phyloP scores from a whole-genome alignment of 2,113 vertebrate genomes.

The Columba janthina region DNA sequence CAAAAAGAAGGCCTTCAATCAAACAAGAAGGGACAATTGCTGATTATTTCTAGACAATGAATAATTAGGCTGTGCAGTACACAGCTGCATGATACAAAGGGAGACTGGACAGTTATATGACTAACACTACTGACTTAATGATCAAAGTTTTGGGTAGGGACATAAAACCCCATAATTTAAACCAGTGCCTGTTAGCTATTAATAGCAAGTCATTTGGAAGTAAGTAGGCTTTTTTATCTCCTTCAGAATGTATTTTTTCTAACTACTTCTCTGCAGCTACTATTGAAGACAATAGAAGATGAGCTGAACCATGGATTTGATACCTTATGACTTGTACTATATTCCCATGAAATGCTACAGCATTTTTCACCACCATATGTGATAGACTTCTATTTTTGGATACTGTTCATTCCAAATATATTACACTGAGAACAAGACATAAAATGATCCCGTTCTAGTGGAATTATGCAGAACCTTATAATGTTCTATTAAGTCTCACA shows the following conservation, averaged over 20 bases:
- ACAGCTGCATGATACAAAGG: slow-evolving; percentile 61
- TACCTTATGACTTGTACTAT: not conserved
- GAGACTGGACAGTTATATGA: slow-evolving; percentile 42
- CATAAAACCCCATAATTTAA: slow-evolving; percentile 19
- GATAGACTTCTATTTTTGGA: not conserved
- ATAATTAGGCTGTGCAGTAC: slow-evolving; percentile 43
- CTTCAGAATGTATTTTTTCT: not conserved
- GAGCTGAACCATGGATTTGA: not conserved
- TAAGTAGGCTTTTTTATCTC: not conserved
- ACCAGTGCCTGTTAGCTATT: not conserved
- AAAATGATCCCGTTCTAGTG: not conserved
- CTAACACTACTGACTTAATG: slow-evolving; percentile 52
- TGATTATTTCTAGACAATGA: slow-evolving; percentile 59
- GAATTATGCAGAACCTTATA: not conserved
- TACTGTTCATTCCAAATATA: not conserved
- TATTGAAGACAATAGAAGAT: not conserved
- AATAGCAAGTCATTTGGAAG: not conserved
- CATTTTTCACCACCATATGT: not conserved
- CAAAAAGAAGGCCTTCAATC: slow-evolving; percentile 41
- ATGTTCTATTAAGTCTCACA: not conserved
- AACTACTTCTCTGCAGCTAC: not conserved
- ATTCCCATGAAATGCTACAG: not conserved
- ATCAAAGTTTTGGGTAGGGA: slow-evolving; percentile 32
- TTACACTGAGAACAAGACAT: not conserved
- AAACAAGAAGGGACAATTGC: slow-evolving; percentile 54